Evolutionary conservation across 1,140 invertebrate species (phyloP), one percentile per base, ranked within the genome.

Genomic region (Drepana arcuata): DNA sequence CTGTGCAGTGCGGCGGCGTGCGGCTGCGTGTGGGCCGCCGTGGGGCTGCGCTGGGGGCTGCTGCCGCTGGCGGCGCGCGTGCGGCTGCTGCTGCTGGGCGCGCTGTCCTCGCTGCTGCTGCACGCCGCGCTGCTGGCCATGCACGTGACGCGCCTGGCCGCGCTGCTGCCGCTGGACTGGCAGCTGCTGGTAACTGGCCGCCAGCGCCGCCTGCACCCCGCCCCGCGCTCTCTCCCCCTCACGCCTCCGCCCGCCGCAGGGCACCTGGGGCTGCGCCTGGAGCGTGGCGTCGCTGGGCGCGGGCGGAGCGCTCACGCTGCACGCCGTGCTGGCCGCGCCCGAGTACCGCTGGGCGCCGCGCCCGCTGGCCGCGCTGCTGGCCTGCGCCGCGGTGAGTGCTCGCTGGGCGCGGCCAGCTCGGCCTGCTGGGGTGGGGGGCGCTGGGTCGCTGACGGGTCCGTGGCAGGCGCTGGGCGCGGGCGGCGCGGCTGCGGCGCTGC

Each of bases 81-180:
- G 58, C 85, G 90, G 42, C 85, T 92, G 45, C 90, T 92, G 86
- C 88, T 92, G 81, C 91, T 92, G 83, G 89, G 92, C 61, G 91
- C 92, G 38, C 86, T 95, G 40, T 91, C 94, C 70, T 93, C 92
- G 71, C 82, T 92, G 60, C 88, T 95, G 73, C 87, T 93, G 68
- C 94, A 93, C 53, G 88, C 88, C 59, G 85, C 92, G 51, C 87
- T 94, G 74, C 87, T 95, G 61, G 91, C 93, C 84, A 88, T 94
- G 74, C 93, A 94, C 86, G 89, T 95, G 75, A 92, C 93, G 53
- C 89, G 93, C 62, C 88, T 93, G 54, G 86, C 90, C 41, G 89
- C 90, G 62, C 86, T 93, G 80, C 92, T 94, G 82, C 92, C 92
- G 50, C 89, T 94, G 65, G 92, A 93, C 75, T 94, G 92, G 92